Percentiles rank a stretch among this genome's conserved stretches.
phyloP scores from a whole-genome alignment of 2,797 vertebrate species.

The Alosa sapidissima region DNA sequence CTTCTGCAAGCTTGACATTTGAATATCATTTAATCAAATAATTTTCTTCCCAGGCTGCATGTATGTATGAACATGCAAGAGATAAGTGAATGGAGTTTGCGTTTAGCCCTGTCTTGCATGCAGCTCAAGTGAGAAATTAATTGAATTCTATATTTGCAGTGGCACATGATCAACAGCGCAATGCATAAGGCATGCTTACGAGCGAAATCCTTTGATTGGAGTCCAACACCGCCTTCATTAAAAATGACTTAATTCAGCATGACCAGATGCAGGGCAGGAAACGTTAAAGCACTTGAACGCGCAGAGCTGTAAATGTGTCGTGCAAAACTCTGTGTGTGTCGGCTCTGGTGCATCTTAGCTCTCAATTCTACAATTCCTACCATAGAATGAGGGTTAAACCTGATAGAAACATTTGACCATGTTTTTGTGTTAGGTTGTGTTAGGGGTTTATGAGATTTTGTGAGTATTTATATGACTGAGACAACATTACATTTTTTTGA shows the following conservation, averaged over 20 bases:
- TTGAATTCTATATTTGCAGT: constrained; percentile 5
- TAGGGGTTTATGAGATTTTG: background rate
- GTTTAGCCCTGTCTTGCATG: background rate
- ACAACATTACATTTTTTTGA: no score
- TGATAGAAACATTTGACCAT: background rate
- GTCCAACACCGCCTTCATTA: constrained; percentile 62
- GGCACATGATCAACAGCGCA: background rate
- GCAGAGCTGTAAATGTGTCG: background rate
- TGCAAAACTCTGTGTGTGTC: background rate
- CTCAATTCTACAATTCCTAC: background rate
- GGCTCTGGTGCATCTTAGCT: background rate
- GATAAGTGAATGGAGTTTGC: background rate
- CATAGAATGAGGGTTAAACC: background rate
- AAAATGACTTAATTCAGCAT: constrained; percentile 47
- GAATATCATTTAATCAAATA: constrained; percentile 4
- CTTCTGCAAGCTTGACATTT: background rate
- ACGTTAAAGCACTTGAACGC: background rate
- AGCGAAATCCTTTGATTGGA: constrained; percentile 8
- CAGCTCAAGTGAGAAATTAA: background rate
- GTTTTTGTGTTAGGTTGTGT: background rate
- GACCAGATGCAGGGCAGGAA: background rate
- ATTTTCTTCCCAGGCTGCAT: background rate
- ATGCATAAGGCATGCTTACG: background rate
- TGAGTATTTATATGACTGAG: background rate
- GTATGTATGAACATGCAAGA: background rate